Conservation (phyloP, 2,113 vertebrate genomes). For the Rhombomys opimus region DNA sequence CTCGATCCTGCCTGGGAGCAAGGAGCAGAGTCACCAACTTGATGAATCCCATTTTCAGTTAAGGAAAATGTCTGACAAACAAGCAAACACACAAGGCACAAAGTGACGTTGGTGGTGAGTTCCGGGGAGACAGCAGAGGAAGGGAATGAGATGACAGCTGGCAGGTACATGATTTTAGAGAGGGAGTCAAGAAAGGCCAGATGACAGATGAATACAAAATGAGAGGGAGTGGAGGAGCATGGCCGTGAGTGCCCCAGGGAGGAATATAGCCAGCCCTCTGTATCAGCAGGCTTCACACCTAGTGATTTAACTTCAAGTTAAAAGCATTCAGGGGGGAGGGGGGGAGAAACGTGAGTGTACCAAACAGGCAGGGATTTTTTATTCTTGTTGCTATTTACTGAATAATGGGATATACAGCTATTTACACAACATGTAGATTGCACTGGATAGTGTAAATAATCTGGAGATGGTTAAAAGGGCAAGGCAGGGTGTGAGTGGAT, state of each 20-base stretch:
- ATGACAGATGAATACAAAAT: not conserved
- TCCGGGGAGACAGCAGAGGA: not conserved
- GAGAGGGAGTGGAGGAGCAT: not conserved
- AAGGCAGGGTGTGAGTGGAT: not conserved
- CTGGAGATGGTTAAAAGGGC: not conserved
- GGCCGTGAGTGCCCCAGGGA: not conserved
- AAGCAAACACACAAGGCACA: not conserved
- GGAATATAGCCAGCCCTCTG: not conserved
- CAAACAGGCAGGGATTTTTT: not conserved
- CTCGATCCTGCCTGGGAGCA: not conserved
- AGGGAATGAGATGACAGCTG: not conserved
- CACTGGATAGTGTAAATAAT: not conserved
- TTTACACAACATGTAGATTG: not conserved
- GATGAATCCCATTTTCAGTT: conserved; percentile 7
- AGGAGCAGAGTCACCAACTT: not conserved
- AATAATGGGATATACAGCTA: not conserved
- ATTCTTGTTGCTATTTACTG: not conserved
- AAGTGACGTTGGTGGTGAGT: not conserved
- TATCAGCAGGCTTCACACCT: not conserved
- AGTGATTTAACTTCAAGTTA: not conserved
- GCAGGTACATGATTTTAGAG: not conserved
- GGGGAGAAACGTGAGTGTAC: not conserved
- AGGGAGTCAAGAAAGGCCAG: not conserved
- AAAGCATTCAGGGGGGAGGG: not conserved
- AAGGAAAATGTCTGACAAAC: not conserved